Base-by-base conservation (phyloP, 1,140 invertebrate genomes). In the Sitophilus oryzae region DNA sequence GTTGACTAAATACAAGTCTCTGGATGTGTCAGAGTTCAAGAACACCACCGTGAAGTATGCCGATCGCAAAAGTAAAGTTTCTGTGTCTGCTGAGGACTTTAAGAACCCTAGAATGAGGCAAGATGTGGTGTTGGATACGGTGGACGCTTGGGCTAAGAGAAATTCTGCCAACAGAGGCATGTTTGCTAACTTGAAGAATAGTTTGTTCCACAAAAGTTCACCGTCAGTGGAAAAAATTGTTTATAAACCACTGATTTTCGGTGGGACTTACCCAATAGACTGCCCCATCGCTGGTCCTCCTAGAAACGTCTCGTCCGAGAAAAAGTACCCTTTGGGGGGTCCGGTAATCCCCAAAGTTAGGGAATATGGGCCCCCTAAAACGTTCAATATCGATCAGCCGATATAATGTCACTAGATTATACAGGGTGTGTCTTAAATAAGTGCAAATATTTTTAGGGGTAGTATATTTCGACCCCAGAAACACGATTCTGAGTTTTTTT, bases 251-350 rank as follows among this genome's bases (percentile, higher is more conserved):
- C 70, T 88, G 0, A 77, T 90, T 34, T 90, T 89, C 66, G 86
- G 86, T 45, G 87, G 88, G 23, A 91, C 88, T 4, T 91, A 81
- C 74, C 86, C 86, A 1, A 89, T 90, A 40, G 87, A 89, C 66
- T 74, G 77, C 59, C 85, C 86, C 3, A 61, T 56, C 1, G 55
- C 47, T 8, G 36, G 45, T 1, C 14, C 40, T n/a, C 19, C 35
- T 3, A 50, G 34, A 59, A 60, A 46, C 41, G 56, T 35, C 40
- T 41, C 50, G 2, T 46, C 58, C 30, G 40, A 14, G 14, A 20
- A 53, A 14, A 53, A 18, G 8, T 35, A 35, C 11, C 22, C 49
- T 11, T 18, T 46, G 3, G n/a, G 18, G 15, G 19, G 20, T 10
- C 18, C 14, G 48, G 21, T 47, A 25, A 40, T 47, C 36, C 51